A percentile compares a stretch with the other conserved stretches of the same genome.
These are phyloP conservation scores for Triplophysa rosa DNA, from an alignment of 2,113 vertebrate genomes.

Conservation along the genomic window DNA sequence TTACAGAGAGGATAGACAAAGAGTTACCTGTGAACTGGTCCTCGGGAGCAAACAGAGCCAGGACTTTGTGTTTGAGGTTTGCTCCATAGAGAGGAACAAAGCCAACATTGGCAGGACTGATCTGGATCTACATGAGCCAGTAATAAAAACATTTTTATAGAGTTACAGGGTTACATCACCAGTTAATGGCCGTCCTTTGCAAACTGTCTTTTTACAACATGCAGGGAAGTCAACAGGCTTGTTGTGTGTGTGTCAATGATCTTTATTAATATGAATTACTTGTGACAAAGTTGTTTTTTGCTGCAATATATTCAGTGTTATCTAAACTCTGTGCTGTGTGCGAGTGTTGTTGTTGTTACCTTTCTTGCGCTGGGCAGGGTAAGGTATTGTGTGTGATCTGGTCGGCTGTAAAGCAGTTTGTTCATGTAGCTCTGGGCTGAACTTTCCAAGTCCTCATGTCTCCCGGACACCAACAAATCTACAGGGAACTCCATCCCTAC, in stretches of 20 bases:
- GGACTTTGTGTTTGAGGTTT: constrained; percentile 77
- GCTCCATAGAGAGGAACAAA: constrained; percentile 82
- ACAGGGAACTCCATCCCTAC: constrained; percentile 83
- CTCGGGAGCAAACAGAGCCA: constrained; percentile 82
- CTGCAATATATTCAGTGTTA: too few relatives aligned
- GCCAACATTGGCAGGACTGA: constrained; percentile 76
- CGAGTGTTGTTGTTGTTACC: constrained; percentile 48
- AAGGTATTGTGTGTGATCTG: constrained; percentile 69
- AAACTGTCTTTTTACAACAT: background rate
- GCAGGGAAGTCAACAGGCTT: too few relatives aligned
- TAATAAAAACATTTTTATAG: background rate
- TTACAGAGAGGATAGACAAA: background rate
- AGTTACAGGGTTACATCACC: background rate
- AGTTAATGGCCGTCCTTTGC: background rate
- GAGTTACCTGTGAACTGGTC: constrained; percentile 78
- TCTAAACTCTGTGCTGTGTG: background rate
- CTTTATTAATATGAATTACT: too few relatives aligned
- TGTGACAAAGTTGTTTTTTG: too few relatives aligned
- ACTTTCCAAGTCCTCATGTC: constrained; percentile 75
- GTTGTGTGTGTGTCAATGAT: too few relatives aligned
- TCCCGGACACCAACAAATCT: constrained; percentile 74
- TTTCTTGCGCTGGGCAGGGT: constrained; percentile 58
- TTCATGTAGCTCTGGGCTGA: constrained; percentile 73
- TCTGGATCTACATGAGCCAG: constrained; percentile 72
- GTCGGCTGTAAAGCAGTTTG: constrained; percentile 68